Base-by-base conservation (phyloP, 2,797 vertebrate species). In the Alfaro cultratus region DNA sequence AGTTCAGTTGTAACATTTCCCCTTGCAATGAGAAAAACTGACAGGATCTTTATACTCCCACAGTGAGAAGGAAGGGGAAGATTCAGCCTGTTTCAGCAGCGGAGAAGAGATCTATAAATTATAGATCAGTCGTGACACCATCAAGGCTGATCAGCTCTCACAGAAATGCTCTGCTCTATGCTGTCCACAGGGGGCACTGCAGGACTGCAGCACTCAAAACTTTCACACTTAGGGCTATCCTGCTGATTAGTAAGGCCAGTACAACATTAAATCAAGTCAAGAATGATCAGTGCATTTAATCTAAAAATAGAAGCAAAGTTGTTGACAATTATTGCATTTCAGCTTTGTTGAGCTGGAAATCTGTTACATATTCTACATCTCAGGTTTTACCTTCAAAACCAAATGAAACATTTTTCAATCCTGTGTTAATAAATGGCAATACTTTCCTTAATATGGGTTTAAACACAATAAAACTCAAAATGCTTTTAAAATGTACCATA, bases 151-250 rank as follows among this genome's bases (percentile, higher is more conserved):
- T 75, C 49, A 82, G 75, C 57, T 86, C 62, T 46, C 57, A 76
- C 51, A 57, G 74, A 18, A 1, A 4, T 87, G 91, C 49, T 79
- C 71, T 89, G 87, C 92, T 89, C 90, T 89, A 90, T 92, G 89
- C 83, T 91, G 82, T 86, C 94, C 93, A 95, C 94, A 94, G 94
- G 93, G 93, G 95, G 95, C 93, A 94, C 91, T 91, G 83, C 55
- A 91, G 87, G 86, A 94, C 89, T 71, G 73, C 75, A 76, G 74
- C 46, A 39, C 3, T 26, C 57, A 8, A 57, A 7, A 64, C 47
- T 5, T 26, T 15, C 53, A 60, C 34, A 46, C 39, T 46, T 46
- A 57, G 34, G 18, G 75, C 1, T 18, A 21, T 75, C 23, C 36
- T 46, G 73, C 77, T 87, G 64, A 81, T 43, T 62, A 73, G n/a